phyloP scores from a whole-genome alignment of 2,113 vertebrate species.

The Sinosuthora webbiana region DNA sequence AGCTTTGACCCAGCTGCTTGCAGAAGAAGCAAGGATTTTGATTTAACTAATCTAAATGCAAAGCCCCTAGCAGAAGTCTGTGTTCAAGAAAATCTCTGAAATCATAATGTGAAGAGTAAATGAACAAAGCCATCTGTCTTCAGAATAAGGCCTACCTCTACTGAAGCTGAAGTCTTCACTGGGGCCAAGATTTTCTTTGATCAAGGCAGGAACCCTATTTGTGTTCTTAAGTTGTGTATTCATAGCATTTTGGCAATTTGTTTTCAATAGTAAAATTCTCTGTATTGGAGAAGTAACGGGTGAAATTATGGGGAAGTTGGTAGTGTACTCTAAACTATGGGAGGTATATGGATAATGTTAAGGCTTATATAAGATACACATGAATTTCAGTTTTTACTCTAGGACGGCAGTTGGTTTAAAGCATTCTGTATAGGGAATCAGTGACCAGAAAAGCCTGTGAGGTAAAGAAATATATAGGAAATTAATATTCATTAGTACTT shows the following conservation, averaged over 20 bases:
- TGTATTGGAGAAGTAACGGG: background rate
- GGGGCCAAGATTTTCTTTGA: background rate
- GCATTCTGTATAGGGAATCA: background rate
- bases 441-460: background rate
- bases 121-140: slow-evolving; percentile 37
- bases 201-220: background rate
- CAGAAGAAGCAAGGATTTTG: slow-evolving; percentile 52
- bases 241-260: background rate
- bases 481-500: background rate
- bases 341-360: background rate
- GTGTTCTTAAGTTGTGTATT: background rate
- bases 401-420: slow-evolving; percentile 13
- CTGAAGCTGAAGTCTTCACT: background rate
- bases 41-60: slow-evolving; percentile 68
- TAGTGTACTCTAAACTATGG: background rate
- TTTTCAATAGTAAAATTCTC: background rate
- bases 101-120: background rate
- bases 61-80: background rate
- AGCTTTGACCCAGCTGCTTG: slow-evolving; percentile 69
- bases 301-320: slow-evolving; percentile 22
- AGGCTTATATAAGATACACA: background rate
- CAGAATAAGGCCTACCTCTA: background rate
- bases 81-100: background rate
- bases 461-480: background rate
- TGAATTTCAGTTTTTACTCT: slow-evolving; percentile 39